Conservation (phyloP, 2,888 invertebrate species). For the Tetanocera ferruginea region DNA sequence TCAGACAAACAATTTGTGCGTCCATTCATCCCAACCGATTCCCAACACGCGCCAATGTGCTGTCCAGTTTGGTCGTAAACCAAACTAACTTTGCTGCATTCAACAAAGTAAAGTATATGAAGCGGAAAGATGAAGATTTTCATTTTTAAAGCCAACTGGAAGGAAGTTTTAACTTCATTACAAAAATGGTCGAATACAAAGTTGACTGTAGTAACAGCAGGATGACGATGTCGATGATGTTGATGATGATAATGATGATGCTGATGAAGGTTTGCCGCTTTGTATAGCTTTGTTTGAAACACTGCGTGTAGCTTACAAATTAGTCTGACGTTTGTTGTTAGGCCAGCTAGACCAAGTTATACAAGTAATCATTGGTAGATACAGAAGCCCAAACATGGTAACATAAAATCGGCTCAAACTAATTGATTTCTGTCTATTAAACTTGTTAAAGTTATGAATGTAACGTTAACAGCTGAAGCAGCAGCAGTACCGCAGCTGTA, state of each 20-base stretch:
- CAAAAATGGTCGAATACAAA: neutral
- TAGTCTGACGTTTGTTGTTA: neutral
- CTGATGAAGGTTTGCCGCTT: neutral
- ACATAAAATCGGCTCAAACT: slow-evolving; percentile 29
- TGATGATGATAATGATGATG: neutral
- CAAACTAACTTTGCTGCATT: neutral
- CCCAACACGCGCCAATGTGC: neutral
- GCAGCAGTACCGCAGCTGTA: neutral
- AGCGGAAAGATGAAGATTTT: slow-evolving; percentile 36
- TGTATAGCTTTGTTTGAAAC: neutral
- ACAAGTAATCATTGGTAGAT: neutral
- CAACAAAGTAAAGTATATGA: slow-evolving; percentile 37
- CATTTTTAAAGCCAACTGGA: slow-evolving; percentile 14
- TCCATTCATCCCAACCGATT: neutral
- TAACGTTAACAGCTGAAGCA: neutral
- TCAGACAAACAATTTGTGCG: slow-evolving; percentile 14
- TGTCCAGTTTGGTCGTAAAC: neutral
- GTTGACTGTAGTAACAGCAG: neutral
- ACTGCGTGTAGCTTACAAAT: slow-evolving; percentile 5
- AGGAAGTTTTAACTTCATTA: slow-evolving; percentile 22
- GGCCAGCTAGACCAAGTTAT: neutral
- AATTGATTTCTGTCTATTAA: slow-evolving; percentile 39
- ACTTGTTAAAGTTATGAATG: slow-evolving; percentile 26
- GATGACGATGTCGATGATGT: neutral
- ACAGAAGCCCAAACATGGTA: slow-evolving; percentile 30